phyloP scores from a whole-genome alignment of 2,113 vertebrate genomes.

The Protobothrops flavoviridis region DNA sequence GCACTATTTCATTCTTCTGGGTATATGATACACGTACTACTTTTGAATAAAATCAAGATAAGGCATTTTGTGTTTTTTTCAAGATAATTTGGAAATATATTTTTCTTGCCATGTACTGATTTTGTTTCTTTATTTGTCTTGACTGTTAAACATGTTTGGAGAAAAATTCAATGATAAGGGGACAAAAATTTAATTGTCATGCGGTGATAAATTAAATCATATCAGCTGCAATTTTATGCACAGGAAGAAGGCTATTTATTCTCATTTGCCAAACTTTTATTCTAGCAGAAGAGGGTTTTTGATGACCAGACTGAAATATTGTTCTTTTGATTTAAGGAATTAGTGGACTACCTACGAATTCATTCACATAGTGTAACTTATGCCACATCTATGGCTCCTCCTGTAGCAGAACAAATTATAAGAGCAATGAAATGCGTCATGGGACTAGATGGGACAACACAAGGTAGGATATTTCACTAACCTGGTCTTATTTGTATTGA shows the following conservation, averaged over 20 bases:
- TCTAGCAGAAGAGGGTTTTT: constrained; percentile 21
- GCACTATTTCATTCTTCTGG: too few relatives aligned
- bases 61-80: background rate
- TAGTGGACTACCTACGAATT: constrained; percentile 85
- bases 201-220: background rate
- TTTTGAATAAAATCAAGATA: background rate
- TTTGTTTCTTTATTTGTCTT: background rate
- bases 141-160: background rate
- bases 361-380: constrained; percentile 88
- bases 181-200: background rate
- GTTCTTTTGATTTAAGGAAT: constrained; percentile 73
- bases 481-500: background rate
- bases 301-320: constrained; percentile 49
- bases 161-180: background rate
- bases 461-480: constrained; percentile 76
- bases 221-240: background rate
- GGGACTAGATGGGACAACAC: constrained; percentile 79
- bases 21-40: too few relatives aligned
- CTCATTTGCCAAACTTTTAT: background rate
- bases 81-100: background rate
- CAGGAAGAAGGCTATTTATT: background rate
- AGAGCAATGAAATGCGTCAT: constrained; percentile 85
- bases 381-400: constrained; percentile 82
- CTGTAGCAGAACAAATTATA: constrained; percentile 83
- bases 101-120: background rate